Base-by-base conservation (phyloP, 2,113 vertebrate species). In the Dicentrarchus labrax region DNA sequence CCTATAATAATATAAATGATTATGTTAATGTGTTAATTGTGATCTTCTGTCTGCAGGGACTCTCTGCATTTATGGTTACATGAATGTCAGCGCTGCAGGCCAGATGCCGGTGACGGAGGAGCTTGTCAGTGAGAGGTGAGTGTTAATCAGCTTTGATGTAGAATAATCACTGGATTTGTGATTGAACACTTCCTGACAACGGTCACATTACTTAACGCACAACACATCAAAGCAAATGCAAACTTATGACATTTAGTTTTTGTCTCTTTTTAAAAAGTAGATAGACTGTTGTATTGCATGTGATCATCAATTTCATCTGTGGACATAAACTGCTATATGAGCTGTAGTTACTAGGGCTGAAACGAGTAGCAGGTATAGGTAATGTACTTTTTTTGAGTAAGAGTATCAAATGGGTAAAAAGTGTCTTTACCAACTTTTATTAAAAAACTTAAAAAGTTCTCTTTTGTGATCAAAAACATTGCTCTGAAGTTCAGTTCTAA, bases 41-140 rank as follows among this genome's bases (percentile, higher is more conserved):
- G 22, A 9, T 83, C 17, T 61, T 78, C 10, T 70, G 82, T 91
- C 68, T 83, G 54, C 94, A 96, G 96, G 95, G 83, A 88, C 83
- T 88, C 93, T 93, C 90, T 81, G 89, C 91, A 83, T 95, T 95
- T 93, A 92, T 96, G 97, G 97, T 95, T 83, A 90, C 90, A 96
- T 96, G 96, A 95, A 90, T 92, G 89, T 93, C 92, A 92, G 95
- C 92, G 93, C 79, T 93, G 91, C 93, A 94, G 97, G 96, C 95
- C 94, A 96, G 91, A 85, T 96, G 96, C 96, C 95, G 97, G 97
- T 96, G 96, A 99, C 99, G 98, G 98, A 98, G 93, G 96, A 97
- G 95, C 95, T 96, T 93, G 96, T 96, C 94, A 96, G 95, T 97
- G 96, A 98, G 96, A 98, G 97, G 98, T 99, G 95, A 93, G 97